phyloP scores from a whole-genome alignment of 2,797 vertebrate genomes.

The Jordanella pulchra region DNA sequence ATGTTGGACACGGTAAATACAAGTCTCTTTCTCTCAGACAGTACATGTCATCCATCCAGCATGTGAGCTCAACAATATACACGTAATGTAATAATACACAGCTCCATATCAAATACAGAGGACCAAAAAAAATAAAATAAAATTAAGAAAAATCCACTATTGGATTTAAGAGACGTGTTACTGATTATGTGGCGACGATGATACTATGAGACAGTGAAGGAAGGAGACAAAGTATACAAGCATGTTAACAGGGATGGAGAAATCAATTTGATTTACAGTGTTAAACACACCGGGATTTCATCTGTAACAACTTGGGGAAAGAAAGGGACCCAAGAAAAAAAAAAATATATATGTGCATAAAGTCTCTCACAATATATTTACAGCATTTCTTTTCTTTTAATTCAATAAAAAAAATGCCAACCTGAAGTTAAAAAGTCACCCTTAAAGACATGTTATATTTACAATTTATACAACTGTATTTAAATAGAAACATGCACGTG shows the following conservation, averaged over 20 bases:
- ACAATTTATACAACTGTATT: slow-evolving; percentile 85
- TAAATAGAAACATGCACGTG: slow-evolving; percentile 88
- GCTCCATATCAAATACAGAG: slow-evolving; percentile 78
- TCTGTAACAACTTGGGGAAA: slow-evolving; percentile 64
- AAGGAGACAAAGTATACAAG: slow-evolving; percentile 65
- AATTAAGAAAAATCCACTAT: slow-evolving; percentile 53
- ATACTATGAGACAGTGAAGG: slow-evolving; percentile 61
- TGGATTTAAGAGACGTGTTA: slow-evolving; percentile 69
- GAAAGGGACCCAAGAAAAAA: too few species aligned
- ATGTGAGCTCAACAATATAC: slow-evolving; percentile 69
- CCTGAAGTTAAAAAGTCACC: slow-evolving; percentile 83
- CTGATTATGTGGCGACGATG: slow-evolving; percentile 68
- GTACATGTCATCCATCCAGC: slow-evolving; percentile 56
- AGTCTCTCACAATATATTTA: slow-evolving; percentile 82
- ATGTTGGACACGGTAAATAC: slow-evolving; percentile 70
- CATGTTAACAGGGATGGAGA: slow-evolving; percentile 57
- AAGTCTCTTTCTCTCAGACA: slow-evolving; percentile 58
- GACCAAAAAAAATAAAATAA: slow-evolving; percentile 62
- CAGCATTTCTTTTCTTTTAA: slow-evolving; percentile 73
- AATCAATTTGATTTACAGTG: slow-evolving; percentile 71
- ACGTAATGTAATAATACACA: slow-evolving; percentile 70
- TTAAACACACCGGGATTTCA: slow-evolving; percentile 65
- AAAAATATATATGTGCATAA: slow-evolving; percentile 75
- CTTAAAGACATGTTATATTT: slow-evolving; percentile 84
- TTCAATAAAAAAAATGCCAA: slow-evolving; percentile 83